These are phyloP conservation scores for Choloepus hoffmanni DNA, from an alignment of 2,113 vertebrate species.

Conservation along the genomic window DNA sequence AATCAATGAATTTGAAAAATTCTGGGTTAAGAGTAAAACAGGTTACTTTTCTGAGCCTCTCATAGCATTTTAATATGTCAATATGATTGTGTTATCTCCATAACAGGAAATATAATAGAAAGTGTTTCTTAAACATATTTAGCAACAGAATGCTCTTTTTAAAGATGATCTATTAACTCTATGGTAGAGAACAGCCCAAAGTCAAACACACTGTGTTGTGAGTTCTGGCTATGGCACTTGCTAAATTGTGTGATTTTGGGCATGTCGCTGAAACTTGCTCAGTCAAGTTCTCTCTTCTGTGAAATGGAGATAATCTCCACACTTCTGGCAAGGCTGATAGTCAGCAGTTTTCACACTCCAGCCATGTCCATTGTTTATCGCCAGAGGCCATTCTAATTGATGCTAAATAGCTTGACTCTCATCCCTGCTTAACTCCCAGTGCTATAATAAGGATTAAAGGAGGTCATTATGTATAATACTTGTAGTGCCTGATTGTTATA, in stretches of 20 bases:
- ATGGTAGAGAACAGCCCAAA: neutral
- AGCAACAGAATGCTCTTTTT: neutral
- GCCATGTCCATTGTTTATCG: neutral
- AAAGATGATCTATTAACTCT: neutral
- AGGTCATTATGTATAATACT: neutral
- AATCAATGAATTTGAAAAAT: neutral
- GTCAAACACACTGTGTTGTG: rapidly evolving
- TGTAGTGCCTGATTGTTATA: neutral
- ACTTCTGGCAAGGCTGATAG: neutral
- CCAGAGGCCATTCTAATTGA: neutral
- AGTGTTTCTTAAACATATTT: neutral
- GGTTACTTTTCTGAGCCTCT: neutral
- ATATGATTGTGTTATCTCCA: neutral
- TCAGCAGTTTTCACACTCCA: neutral
- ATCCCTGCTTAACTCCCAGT: rapidly evolving
- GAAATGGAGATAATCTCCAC: neutral
- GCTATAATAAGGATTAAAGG: neutral
- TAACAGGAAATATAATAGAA: neutral
- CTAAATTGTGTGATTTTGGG: neutral
- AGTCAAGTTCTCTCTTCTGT: neutral
- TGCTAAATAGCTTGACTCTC: neutral
- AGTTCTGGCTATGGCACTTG: too few species aligned
- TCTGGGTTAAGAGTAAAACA: neutral
- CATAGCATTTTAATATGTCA: neutral
- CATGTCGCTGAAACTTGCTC: neutral